Evolutionary conservation across 2,888 invertebrate genomes (phyloP).

Genomic region (Drepanosiphum platanoidis): DNA sequence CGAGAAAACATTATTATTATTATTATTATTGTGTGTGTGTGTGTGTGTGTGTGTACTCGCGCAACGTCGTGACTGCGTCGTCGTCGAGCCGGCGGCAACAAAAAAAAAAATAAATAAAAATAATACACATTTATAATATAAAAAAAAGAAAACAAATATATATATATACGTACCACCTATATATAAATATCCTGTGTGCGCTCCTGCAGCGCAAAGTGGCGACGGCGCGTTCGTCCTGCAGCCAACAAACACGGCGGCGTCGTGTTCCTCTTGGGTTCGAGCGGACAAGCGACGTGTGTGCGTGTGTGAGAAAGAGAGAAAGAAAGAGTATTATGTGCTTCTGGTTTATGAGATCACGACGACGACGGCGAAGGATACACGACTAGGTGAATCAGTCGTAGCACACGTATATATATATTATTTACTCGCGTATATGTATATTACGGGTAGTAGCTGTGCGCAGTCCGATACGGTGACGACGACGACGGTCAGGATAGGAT

Average conservation of each 20-base stretch:
- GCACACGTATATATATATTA: neutral
- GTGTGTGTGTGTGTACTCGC: neutral
- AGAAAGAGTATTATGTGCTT: neutral
- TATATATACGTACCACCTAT: neutral
- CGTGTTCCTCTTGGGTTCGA: neutral
- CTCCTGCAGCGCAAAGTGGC: neutral
- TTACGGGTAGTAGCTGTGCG: neutral
- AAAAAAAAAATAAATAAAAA: constrained; percentile 1
- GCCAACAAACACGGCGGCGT: neutral
- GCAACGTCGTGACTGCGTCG: constrained; percentile 52
- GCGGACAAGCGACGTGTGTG: neutral
- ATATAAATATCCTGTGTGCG: neutral
- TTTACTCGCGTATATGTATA: too few species aligned
- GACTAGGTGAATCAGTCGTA: constrained; percentile 1
- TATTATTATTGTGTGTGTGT: constrained; percentile 40
- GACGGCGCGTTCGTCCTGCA: constrained; percentile 5
- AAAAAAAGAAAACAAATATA: neutral
- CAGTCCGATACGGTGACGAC: neutral
- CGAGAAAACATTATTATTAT: constrained; percentile 38
- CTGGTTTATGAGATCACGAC: constrained; percentile 60
- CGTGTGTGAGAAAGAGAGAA: neutral
- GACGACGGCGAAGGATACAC: constrained; percentile 10
- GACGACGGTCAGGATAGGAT: neutral
- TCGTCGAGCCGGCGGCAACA: constrained; percentile 28
- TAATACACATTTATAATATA: neutral